These are phyloP conservation scores for Peromyscus californicus DNA, from an alignment of 2,113 vertebrate species.

Conservation along the genomic window DNA sequence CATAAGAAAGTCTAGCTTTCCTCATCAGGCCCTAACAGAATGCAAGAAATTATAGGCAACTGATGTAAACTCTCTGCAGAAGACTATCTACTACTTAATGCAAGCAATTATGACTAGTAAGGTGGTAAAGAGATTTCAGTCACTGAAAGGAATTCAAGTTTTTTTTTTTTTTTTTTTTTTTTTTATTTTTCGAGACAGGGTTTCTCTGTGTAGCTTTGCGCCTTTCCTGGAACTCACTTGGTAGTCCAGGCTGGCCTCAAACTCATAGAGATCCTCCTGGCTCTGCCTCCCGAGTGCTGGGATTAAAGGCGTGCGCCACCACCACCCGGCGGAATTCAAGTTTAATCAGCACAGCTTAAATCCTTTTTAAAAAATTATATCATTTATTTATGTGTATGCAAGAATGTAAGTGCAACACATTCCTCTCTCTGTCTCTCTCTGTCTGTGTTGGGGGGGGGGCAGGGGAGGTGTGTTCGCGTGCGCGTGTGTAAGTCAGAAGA, in stretches of 20 bases:
- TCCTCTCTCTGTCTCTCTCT: background rate
- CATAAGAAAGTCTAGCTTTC: background rate
- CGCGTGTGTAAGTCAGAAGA: no score
- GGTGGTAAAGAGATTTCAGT: background rate
- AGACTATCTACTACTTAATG: constrained; percentile 30
- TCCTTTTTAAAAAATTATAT: background rate
- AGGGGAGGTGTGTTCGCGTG: background rate
- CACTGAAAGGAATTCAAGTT: background rate
- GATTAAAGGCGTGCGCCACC: no score
- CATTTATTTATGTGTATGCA: background rate
- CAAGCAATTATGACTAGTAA: background rate
- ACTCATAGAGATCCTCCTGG: no score
- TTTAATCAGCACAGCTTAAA: background rate
- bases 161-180: no score
- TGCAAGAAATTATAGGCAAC: constrained; percentile 10
- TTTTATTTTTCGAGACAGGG: no score
- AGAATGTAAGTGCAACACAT: background rate
- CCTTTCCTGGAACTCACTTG: no score
- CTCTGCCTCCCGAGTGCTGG: no score
- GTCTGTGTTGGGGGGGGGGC: no score
- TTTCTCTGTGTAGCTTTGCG: no score
- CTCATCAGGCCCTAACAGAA: background rate
- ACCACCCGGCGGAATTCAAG: background rate
- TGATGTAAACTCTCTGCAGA: constrained; percentile 1
- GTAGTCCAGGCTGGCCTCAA: no score